Evolutionary conservation across 2,113 vertebrate genomes (phyloP), one percentile per base, ranked within the genome.

Genomic region (human (Homo sapiens)): DNA sequence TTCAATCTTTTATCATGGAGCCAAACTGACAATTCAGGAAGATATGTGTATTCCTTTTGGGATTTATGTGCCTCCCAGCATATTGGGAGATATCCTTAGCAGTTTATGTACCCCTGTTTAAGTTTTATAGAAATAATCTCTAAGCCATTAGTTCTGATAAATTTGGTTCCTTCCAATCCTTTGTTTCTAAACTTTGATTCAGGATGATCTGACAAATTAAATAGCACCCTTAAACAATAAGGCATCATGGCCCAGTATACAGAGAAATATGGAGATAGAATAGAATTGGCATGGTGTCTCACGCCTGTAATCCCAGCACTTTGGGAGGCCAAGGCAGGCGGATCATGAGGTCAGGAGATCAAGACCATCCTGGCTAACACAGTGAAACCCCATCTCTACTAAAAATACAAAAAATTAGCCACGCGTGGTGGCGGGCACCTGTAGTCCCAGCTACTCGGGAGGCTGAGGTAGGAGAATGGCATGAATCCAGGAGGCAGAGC

Each of bases 161-260:
- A 50, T 66, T 76, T 72, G 23, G 25, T 79, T 86, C 10, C 59
- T 79, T 90, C 57, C 43, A 55, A 40, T 82, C 45, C 6, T 27
- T 78, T 78, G 27, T 78, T 86, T 94, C 90, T 50, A 89, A 82
- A 78, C n/a, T 93, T 90, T 84, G 30, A 80, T 88, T 87, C 72
- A 86, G 80, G 52, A 90, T 61, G 32, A 40, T 25, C 66, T 91
- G 50, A 57, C 12, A 90, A 90, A 82, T 96, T 92, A 87, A 94
- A 80, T 70, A 57, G 18, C 90, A 48, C 68, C 52, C 20, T 90
- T 90, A 38, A 70, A 95, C 25, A 87, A 35, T 68, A 83, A 86
- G 52, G 0, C 23, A 73, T 43, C 3, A 1, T 20, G 57, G 27
- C 73, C 48, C 76, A 76, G 30, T 59, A 40, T 35, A 22, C 12